Percentiles rank a stretch among this genome's conserved stretches.
phyloP scores from a whole-genome alignment of 2,888 invertebrate species.

The Selenia dentaria region DNA sequence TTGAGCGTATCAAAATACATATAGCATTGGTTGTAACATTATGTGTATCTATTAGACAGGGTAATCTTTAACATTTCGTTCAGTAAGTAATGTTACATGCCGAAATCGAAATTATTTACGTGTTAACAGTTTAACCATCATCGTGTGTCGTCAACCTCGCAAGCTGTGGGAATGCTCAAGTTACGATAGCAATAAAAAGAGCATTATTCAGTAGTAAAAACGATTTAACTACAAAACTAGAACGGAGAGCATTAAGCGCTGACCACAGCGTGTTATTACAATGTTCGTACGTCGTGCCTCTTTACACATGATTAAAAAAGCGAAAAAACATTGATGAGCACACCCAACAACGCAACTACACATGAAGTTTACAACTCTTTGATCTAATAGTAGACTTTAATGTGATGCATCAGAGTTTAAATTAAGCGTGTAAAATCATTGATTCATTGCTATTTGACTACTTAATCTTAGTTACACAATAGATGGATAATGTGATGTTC shows the following conservation, averaged over 20 bases:
- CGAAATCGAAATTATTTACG: constrained; percentile 11
- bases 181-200: constrained; percentile 17
- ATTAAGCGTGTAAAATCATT: background rate
- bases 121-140: constrained; percentile 11
- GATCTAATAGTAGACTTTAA: constrained; percentile 12
- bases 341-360: constrained; percentile 42
- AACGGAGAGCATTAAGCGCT: constrained; percentile 12
- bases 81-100: background rate
- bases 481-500: constrained; percentile 15
- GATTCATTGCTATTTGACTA: background rate
- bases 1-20: no score
- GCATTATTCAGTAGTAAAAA: constrained; percentile 12
- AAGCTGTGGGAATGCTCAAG: background rate
- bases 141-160: constrained; percentile 19
- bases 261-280: constrained; percentile 14
- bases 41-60: no score
- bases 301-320: constrained; percentile 32
- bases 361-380: background rate
- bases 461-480: constrained; percentile 27
- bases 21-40: no score
- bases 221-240: constrained; percentile 24
- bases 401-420: constrained; percentile 5
- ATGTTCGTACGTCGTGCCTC: constrained; percentile 14
- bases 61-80: constrained; percentile 4
- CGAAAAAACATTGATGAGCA: constrained; percentile 45